Percentiles rank a stretch among this genome's conserved stretches.
Conservation (phyloP, 1,140 invertebrate genomes). For the Brachionus sp. region DNA sequence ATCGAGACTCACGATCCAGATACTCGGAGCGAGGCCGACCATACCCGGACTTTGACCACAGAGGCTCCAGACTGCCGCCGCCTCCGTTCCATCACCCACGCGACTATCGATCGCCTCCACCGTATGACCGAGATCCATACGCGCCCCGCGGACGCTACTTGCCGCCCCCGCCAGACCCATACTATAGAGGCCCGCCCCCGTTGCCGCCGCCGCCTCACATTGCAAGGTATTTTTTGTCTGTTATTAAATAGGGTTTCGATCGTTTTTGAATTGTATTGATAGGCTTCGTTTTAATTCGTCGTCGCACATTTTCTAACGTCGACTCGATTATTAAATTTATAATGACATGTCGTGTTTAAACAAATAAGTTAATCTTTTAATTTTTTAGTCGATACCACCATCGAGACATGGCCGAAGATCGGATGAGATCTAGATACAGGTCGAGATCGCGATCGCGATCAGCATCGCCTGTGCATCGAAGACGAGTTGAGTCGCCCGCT, state of each 20-base stretch:
- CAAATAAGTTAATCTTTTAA: neutral
- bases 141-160: neutral
- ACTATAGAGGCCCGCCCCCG: neutral
- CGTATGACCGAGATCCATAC: neutral
- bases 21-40: neutral
- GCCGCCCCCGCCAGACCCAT: neutral
- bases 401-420: neutral
- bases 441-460: neutral
- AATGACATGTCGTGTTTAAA: neutral
- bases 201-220: neutral
- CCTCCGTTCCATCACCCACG: neutral
- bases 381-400: neutral
- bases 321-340: neutral
- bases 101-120: neutral
- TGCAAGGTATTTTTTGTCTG: conserved; percentile 24
- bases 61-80: neutral
- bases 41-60: neutral
- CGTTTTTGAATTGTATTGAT: neutral
- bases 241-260: conserved; percentile 26
- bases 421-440: neutral
- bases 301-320: neutral
- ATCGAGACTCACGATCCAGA: neutral
- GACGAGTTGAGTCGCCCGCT: neutral
- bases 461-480: neutral
- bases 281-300: neutral